Conservation (phyloP, 1,140 invertebrate genomes). For the Sminthurinus signatus region DNA sequence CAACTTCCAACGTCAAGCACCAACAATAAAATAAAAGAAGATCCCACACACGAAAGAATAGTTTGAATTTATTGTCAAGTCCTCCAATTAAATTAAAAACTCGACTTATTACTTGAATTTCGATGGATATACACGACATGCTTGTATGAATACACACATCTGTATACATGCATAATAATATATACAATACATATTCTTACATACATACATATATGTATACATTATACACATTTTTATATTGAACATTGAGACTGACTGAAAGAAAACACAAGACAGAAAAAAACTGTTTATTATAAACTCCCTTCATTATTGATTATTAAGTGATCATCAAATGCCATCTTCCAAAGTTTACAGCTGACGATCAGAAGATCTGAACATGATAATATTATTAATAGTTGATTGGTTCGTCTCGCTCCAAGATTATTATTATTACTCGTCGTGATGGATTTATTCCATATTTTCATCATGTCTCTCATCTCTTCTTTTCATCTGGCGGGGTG, state of each 20-base stretch:
- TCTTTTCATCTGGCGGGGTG: constrained; percentile 24
- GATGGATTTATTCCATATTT: constrained; percentile 26
- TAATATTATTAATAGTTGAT: constrained; percentile 12
- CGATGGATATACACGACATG: too few species aligned
- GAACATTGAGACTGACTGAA: not conserved
- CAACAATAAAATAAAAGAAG: too few species aligned
- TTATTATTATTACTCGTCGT: too few species aligned
- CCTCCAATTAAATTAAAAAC: too few species aligned
- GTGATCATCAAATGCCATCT: too few species aligned
- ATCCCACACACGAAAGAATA: too few species aligned
- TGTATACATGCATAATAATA: not conserved
- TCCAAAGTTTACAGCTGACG: not conserved
- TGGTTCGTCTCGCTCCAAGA: constrained; percentile 9
- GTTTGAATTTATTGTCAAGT: too few species aligned
- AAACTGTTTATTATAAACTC: not conserved
- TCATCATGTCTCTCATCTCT: constrained; percentile 29
- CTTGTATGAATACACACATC: too few species aligned
- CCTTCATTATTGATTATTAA: too few species aligned
- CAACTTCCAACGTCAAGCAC: too few species aligned
- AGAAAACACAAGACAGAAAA: not conserved
- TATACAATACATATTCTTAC: not conserved
- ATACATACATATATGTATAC: not conserved
- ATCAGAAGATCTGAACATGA: constrained; percentile 14
- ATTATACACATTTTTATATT: not conserved
- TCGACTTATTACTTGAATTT: too few species aligned